Base-by-base conservation (phyloP, 2,888 invertebrate genomes). In the Aquatica leii region DNA sequence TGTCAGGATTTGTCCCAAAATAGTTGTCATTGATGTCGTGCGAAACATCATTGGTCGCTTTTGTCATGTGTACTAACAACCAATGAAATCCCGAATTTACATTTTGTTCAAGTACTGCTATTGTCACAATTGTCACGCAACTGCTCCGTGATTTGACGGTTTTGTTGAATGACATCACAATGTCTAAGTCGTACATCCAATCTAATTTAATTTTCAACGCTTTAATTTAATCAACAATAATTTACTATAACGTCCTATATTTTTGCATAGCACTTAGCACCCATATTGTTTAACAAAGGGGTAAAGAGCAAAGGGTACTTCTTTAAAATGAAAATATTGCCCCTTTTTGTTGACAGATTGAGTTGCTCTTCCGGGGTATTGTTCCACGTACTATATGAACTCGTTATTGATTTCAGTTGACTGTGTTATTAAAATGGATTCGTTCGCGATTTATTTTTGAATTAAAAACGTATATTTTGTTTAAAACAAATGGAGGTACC, bases 51-150 rank as follows among this genome's bases (percentile, higher is more conserved):
- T 79, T 79, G 79, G 79, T 71, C 65, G 74, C 74, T 71, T 74
- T 78, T 78, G 78, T 78, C 77, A 76, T 77, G 74, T 76, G 74
- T 67, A 62, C 3, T 59, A 66, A 67, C 69, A 72, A 68, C 79
- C 78, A 78, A 78, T 78, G 66, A 69, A n/a, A n/a, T n/a, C n/a
- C n/a, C n/a, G 62, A 72, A 67, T 75, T 77, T 77, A 75, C 76
- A 72, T 75, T 76, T 75, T 60, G 56, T 60, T 48, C 55, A 64
- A 52, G 62, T 59, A 62, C 63, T 48, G 68, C 75, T 76, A 73
- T 78, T 78, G 77, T 78, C 73, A 74, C 72, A 78, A 74, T 76
- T 77, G 77, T 78, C 77, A 77, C 76, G 77, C 76, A 69, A 69
- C 59, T 51, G 59, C 53, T 59, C 24, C 53, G 51, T 59, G 63